Percentiles rank a stretch among this genome's conserved stretches.
Evolutionary conservation across 2,797 vertebrate genomes (phyloP).

Genomic region (Pampus argenteus): DNA sequence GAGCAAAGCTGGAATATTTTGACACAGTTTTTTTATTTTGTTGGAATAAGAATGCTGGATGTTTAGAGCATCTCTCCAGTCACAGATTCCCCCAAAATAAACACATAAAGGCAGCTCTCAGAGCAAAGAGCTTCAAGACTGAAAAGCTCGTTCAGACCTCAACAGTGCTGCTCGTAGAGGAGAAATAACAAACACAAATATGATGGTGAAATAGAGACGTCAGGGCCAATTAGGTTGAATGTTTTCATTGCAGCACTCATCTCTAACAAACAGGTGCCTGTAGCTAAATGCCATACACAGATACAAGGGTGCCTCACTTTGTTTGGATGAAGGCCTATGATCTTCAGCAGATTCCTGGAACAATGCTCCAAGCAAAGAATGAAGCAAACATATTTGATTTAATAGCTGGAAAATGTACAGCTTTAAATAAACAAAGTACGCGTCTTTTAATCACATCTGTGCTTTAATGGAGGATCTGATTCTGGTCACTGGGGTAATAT

Average conservation of each 20-base stretch:
- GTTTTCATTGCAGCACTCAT: conserved; percentile 37
- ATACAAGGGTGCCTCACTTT: conserved; percentile 23
- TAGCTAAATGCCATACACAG: conserved; percentile 32
- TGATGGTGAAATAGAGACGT: conserved; percentile 45
- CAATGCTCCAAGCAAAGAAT: background rate
- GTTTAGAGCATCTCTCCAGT: conserved; percentile 68
- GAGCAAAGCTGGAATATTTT: conserved; percentile 1
- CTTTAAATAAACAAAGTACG: background rate
- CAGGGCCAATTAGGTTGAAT: conserved; percentile 54
- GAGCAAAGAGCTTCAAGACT: conserved; percentile 46
- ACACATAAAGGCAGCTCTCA: conserved; percentile 68
- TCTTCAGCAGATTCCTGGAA: conserved; percentile 6
- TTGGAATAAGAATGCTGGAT: conserved; percentile 8
- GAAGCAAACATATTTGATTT: background rate
- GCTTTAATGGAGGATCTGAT: too few relatives aligned
- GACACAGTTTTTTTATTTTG: conserved; percentile 5
- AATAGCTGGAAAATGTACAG: background rate
- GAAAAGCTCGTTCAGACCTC: conserved; percentile 52
- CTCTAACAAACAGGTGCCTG: conserved; percentile 34
- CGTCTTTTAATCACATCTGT: background rate
- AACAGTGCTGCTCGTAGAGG: conserved; percentile 48
- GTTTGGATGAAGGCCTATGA: conserved; percentile 24
- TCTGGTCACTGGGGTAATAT: too few relatives aligned
- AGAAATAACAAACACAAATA: conserved; percentile 54
- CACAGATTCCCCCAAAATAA: conserved; percentile 70